Percentiles rank a stretch among this genome's conserved stretches.
Evolutionary conservation across 2,888 invertebrate species (phyloP).

Genomic region (Metellina segmentata): DNA sequence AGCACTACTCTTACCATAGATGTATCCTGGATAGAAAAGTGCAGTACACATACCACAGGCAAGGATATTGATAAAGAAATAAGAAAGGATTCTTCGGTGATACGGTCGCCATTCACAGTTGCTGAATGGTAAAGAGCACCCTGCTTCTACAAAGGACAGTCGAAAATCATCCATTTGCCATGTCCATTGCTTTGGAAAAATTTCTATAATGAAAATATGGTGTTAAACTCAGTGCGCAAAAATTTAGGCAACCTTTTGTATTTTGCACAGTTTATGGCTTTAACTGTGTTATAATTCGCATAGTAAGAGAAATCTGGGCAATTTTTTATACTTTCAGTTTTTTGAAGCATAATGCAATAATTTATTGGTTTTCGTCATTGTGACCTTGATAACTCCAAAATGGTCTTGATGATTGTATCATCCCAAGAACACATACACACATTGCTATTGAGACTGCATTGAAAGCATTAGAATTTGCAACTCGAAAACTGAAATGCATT

Average conservation of each 20-base stretch:
- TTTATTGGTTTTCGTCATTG: too few species aligned
- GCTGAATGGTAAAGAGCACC: slow-evolving; percentile 47
- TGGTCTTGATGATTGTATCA: too few species aligned
- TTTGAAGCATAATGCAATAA: too few species aligned
- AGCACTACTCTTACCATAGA: slow-evolving; percentile 21
- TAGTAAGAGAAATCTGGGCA: too few species aligned
- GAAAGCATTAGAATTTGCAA: too few species aligned
- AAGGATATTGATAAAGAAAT: slow-evolving; percentile 37
- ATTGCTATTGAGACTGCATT: too few species aligned
- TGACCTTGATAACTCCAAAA: too few species aligned
- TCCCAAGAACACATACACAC: too few species aligned
- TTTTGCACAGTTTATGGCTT: neutral
- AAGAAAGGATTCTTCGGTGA: slow-evolving; percentile 55
- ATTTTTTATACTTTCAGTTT: too few species aligned
- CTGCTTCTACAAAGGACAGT: slow-evolving; percentile 44
- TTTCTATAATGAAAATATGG: too few species aligned
- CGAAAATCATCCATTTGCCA: slow-evolving; percentile 41
- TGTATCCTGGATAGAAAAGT: slow-evolving; percentile 56
- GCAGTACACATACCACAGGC: slow-evolving; percentile 16
- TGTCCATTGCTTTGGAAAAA: slow-evolving; percentile 14
- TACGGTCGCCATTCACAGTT: slow-evolving; percentile 57
- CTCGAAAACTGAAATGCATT: too few species aligned
- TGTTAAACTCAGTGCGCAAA: neutral
- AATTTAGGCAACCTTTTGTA: neutral
- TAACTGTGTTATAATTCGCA: too few species aligned